Evolutionary conservation across 2,113 vertebrate species (phyloP).

Genomic region (Corapipo altera): DNA sequence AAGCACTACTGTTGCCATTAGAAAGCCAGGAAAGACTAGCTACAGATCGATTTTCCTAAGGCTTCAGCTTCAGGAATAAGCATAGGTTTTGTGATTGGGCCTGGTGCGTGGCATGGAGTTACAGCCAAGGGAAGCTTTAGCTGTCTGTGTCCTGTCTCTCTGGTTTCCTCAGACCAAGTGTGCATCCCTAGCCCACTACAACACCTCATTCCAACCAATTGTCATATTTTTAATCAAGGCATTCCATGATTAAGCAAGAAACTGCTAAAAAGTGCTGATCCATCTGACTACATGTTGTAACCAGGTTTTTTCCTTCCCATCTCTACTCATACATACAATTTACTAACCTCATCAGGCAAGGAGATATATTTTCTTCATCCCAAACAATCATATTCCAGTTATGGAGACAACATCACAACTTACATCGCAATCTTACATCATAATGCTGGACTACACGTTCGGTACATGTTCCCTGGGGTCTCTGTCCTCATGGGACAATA

Average conservation of each 20-base stretch:
- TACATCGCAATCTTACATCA: not conserved
- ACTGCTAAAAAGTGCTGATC: not conserved
- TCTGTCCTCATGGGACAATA: not conserved
- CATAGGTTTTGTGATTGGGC: not conserved
- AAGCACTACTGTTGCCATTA: not conserved
- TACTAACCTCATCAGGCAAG: not conserved
- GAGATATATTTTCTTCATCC: not conserved
- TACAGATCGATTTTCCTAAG: not conserved
- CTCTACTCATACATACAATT: not conserved
- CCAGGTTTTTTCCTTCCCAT: not conserved
- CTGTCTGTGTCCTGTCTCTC: not conserved
- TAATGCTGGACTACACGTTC: not conserved
- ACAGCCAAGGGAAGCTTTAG: not conserved
- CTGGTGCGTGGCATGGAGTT: not conserved
- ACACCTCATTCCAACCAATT: not conserved
- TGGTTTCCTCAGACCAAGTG: not conserved
- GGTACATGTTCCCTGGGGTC: not conserved
- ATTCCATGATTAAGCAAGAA: not conserved
- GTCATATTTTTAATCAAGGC: not conserved
- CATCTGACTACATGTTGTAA: not conserved
- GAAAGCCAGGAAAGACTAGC: not conserved
- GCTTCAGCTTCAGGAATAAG: not conserved
- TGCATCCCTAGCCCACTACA: not conserved
- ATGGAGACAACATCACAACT: not conserved
- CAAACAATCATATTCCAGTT: not conserved